A percentile compares a stretch with the other conserved stretches of the same genome.
Conservation (phyloP, 2,888 invertebrate species). For the Xanthostigma xanthostigma region DNA sequence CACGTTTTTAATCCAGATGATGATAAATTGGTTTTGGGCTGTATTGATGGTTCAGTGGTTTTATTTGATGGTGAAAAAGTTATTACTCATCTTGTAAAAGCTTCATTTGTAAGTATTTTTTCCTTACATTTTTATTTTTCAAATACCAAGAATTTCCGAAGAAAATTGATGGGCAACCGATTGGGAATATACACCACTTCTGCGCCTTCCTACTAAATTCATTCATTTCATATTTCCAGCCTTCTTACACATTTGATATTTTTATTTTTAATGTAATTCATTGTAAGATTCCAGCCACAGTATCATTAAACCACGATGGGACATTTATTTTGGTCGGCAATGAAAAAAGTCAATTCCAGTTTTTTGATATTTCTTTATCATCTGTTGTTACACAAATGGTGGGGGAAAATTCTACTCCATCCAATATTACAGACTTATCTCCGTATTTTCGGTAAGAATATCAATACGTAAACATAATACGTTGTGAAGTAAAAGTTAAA, state of each 20-base stretch:
- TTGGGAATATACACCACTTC: no score
- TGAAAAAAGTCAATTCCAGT: slow-evolving; percentile 57
- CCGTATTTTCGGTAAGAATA: slow-evolving; percentile 35
- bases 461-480: background rate
- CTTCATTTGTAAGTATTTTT: slow-evolving; percentile 54
- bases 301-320: slow-evolving; percentile 58
- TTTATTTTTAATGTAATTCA: slow-evolving; percentile 1
- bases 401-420: slow-evolving; percentile 46
- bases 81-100: slow-evolving; percentile 57
- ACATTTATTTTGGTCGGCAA: slow-evolving; percentile 52
- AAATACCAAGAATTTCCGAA: no score
- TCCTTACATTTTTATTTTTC: background rate
- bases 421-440: slow-evolving; percentile 48
- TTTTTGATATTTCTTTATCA: slow-evolving; percentile 56
- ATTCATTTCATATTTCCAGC: background rate
- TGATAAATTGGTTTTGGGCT: slow-evolving; percentile 62
- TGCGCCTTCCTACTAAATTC: no score
- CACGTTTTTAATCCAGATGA: slow-evolving; percentile 54
- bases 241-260: background rate
- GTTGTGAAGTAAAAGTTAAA: background rate
- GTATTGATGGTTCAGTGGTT: slow-evolving; percentile 72
- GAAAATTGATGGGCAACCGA: no score
- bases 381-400: slow-evolving; percentile 49
- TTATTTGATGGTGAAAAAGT: slow-evolving; percentile 62
- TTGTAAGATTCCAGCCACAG: slow-evolving; percentile 43